Evolutionary conservation across 2,797 vertebrate species (phyloP).

Genomic region (Gobionotothen gibberifrons): DNA sequence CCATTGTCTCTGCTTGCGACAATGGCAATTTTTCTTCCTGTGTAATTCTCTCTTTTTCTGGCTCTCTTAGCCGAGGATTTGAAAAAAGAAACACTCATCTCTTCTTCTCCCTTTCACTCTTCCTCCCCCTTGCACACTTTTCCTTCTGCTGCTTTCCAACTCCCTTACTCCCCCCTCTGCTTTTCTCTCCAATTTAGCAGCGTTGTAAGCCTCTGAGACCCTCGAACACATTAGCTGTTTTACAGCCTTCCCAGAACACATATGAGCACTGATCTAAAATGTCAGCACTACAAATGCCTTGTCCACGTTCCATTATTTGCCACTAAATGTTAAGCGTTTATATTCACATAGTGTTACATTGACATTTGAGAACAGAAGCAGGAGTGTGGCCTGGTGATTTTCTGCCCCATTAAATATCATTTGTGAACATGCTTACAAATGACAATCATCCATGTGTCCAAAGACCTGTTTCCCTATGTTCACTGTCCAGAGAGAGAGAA

Average conservation of each 20-base stretch:
- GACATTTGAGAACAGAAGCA: constrained; percentile 78
- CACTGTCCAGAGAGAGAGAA: constrained; percentile 29
- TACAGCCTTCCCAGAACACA: constrained; percentile 77
- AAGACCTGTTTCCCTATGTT: constrained; percentile 35
- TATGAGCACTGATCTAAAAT: constrained; percentile 83
- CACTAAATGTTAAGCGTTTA: constrained; percentile 82
- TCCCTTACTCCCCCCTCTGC: constrained; percentile 64
- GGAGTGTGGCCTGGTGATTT: constrained; percentile 56
- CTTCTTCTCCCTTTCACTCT: constrained; percentile 36
- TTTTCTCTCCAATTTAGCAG: constrained; percentile 75
- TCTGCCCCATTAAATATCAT: constrained; percentile 55
- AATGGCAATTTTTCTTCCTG: constrained; percentile 85
- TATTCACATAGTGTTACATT: constrained; percentile 69
- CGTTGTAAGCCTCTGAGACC: constrained; percentile 64
- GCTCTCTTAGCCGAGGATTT: constrained; percentile 59
- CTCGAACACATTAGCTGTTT: constrained; percentile 78
- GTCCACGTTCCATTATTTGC: constrained; percentile 78
- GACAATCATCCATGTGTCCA: constrained; percentile 47
- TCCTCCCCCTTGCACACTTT: constrained; percentile 45
- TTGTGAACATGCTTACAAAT: constrained; percentile 70
- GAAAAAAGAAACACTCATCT: constrained; percentile 53
- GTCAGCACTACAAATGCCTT: constrained; percentile 82
- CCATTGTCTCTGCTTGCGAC: constrained; percentile 82
- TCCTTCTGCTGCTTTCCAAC: constrained; percentile 60
- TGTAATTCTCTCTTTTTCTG: constrained; percentile 72